Base-by-base conservation (phyloP, 2,888 invertebrate genomes). In the Aphidoletes aphidimyza region DNA sequence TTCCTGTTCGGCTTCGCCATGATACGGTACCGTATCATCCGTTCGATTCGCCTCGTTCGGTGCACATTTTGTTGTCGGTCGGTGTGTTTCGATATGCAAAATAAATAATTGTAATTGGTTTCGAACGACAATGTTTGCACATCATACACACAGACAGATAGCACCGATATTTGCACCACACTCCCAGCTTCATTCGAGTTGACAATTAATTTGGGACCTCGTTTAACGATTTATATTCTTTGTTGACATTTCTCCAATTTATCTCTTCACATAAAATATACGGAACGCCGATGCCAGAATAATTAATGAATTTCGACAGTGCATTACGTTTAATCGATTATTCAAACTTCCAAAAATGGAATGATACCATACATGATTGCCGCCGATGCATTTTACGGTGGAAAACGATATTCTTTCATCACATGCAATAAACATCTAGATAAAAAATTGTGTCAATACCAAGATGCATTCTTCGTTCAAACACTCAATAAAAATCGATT, bases 91-190 rank as follows among this genome's bases (percentile, higher is more conserved):
- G 17, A 69, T 69, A 69, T 69, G 69, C 30, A 69, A 69, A 69
- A 69, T 69, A 69, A 69, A 69, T 69, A 69, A 69, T 69, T 69
- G 69, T 69, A 69, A 69, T 69, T 69, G 69, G 69, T 69, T 69
- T 69, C 69, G 34, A 69, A 69, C 69, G 69, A 69, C 69, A 69
- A 30, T 69, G 69, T 69, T 69, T 69, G 69, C 69, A 69, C 69
- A 69, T 69, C 69, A 30, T 69, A 69, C n/a, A 69, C 69, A 69
- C 69, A 69, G 1, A 69, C 30, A 69, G 1, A 54, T 30, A 69
- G 22, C 54, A 14, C 26, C 22, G 54, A 69, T 42, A 42, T 30
- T 30, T 14, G 69, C 69, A 34, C 9, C 69, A 14, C 30, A 8
- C 8, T 42, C 42, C 42, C n/a, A 42, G 14, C 42, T 14, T 34